Evolutionary conservation across 2,888 invertebrate genomes (phyloP).

Genomic region (Brachyopa scutellaris): DNA sequence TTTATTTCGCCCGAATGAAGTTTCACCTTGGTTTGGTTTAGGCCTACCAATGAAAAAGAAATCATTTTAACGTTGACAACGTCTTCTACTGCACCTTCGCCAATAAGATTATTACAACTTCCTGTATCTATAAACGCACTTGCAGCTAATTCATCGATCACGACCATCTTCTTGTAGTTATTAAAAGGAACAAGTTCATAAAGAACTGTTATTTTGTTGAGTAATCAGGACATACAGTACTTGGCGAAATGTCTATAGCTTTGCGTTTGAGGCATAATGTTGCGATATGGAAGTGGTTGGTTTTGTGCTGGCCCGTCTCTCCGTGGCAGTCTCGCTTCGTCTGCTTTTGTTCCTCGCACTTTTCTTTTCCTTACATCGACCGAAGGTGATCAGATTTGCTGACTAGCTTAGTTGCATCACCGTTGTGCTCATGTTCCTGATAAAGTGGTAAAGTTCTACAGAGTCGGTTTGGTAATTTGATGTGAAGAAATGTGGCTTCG

Average conservation of each 20-base stretch:
- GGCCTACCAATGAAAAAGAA: no score
- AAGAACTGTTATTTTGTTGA: not conserved
- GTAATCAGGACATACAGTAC: not conserved
- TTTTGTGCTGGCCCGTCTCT: not conserved
- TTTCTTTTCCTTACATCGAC: not conserved
- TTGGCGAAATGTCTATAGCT: not conserved
- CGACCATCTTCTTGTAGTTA: not conserved
- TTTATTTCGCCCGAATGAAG: no score
- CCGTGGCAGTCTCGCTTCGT: not conserved
- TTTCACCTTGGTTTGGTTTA: no score
- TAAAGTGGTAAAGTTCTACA: not conserved
- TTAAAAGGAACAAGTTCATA: not conserved
- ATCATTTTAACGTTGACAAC: no score
- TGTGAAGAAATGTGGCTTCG: not conserved
- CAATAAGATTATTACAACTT: not conserved
- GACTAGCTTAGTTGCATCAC: not conserved
- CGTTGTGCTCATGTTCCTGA: not conserved
- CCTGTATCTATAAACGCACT: not conserved
- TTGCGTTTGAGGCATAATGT: not conserved
- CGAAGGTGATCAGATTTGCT: no score
- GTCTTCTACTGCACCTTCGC: not conserved
- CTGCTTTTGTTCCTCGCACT: not conserved
- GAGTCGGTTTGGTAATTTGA: not conserved
- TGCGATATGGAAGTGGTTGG: not conserved
- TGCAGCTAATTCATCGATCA: not conserved